Evolutionary conservation across 2,888 invertebrate genomes (phyloP).

Genomic region (Oxycera nigricornis): DNA sequence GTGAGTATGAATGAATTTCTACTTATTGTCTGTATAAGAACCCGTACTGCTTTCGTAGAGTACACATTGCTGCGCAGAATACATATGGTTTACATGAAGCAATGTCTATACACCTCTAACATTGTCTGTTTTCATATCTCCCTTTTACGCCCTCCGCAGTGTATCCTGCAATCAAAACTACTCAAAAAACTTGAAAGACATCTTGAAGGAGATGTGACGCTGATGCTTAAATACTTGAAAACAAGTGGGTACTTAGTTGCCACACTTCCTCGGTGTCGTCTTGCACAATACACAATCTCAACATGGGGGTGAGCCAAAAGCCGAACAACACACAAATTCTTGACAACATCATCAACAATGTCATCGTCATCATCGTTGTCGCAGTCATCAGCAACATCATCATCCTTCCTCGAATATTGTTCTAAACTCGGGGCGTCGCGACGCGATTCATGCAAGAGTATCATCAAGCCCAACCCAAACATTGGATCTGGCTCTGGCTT

Average conservation of each 20-base stretch:
- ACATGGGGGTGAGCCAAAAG: slow-evolving; percentile 19
- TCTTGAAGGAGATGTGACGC: slow-evolving; percentile 8
- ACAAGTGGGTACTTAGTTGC: slow-evolving; percentile 32
- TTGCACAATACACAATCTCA: slow-evolving; percentile 3
- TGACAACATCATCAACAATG: slow-evolving; percentile 30
- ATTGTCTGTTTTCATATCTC: no score
- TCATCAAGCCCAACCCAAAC: background rate
- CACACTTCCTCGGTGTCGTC: background rate
- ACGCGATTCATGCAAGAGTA: background rate
- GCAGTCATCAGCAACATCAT: slow-evolving; percentile 13
- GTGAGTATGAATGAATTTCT: no score
- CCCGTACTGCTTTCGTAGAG: no score
- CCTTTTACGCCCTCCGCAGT: no score
- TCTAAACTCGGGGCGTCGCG: background rate
- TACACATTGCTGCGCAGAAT: no score
- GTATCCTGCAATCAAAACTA: no score
- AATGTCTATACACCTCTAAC: no score
- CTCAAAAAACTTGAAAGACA: no score
- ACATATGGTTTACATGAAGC: no score
- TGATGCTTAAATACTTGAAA: slow-evolving; percentile 20
- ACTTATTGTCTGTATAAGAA: no score
- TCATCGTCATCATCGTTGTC: background rate
- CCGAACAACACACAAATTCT: slow-evolving; percentile 26
- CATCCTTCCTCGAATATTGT: slow-evolving; percentile 31
- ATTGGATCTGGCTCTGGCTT: no score